Conservation (phyloP, 1,140 invertebrate genomes). For the Drosophila navojoa region DNA sequence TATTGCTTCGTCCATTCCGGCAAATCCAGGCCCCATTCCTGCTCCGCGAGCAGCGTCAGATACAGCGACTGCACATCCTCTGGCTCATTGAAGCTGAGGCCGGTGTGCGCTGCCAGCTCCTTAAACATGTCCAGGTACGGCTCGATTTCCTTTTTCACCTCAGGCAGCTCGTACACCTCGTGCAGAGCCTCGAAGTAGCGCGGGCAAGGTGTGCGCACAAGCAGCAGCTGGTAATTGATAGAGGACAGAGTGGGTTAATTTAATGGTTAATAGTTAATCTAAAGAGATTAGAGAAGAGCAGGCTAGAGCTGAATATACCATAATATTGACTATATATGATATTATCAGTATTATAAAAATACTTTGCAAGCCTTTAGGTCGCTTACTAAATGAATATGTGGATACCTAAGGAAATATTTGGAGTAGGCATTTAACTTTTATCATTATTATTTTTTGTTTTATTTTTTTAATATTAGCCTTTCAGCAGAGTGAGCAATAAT, state of each 20-base stretch:
- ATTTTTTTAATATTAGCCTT: too few relatives aligned
- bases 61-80: slow-evolving; percentile 88
- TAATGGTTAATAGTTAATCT: too few relatives aligned
- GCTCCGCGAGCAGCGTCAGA: slow-evolving; percentile 87
- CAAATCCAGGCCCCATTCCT: slow-evolving; percentile 85
- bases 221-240: slow-evolving; percentile 84
- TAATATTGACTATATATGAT: too few relatives aligned
- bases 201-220: slow-evolving; percentile 86
- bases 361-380: too few relatives aligned
- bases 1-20: slow-evolving; percentile 87
- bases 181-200: slow-evolving; percentile 86
- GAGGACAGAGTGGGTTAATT: background rate
- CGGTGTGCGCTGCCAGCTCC: slow-evolving; percentile 85
- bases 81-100: slow-evolving; percentile 85
- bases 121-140: slow-evolving; percentile 85
- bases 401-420: too few relatives aligned
- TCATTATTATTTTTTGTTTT: too few relatives aligned
- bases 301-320: slow-evolving; percentile 27
- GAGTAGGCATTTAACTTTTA: too few relatives aligned
- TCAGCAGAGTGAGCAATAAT: too few relatives aligned
- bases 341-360: too few relatives aligned
- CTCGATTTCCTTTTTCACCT: slow-evolving; percentile 85
- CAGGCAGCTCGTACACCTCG: slow-evolving; percentile 84
- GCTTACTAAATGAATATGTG: too few relatives aligned
- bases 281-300: too few relatives aligned